These are phyloP conservation scores for Zaprionus lachaisei DNA, from an alignment of 1,140 invertebrate species.

Conservation along the genomic window DNA sequence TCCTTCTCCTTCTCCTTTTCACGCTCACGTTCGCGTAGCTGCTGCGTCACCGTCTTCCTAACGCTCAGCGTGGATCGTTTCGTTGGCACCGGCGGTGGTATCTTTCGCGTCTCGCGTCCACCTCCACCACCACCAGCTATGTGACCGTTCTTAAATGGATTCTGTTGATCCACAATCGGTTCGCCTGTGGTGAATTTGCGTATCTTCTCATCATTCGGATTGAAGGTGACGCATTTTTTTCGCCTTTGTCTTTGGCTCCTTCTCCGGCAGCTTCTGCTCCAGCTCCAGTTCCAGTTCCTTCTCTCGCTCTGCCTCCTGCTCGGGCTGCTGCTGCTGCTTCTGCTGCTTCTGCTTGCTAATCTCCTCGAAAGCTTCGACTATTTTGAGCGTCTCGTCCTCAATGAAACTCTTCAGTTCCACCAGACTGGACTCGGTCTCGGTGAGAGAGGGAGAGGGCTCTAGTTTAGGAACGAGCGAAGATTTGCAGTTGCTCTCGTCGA, in stretches of 20 bases:
- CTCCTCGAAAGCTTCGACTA: conserved; percentile 48
- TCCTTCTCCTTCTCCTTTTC: conserved; percentile 65
- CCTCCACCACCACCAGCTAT: conserved; percentile 1
- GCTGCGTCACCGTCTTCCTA: conserved; percentile 72
- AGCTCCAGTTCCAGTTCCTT: background rate
- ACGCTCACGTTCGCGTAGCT: conserved; percentile 66
- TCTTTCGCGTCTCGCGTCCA: conserved; percentile 52
- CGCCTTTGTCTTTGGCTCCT: conserved; percentile 8
- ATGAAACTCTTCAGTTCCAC: conserved; percentile 18
- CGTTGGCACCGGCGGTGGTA: conserved; percentile 66
- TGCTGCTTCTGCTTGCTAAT: background rate
- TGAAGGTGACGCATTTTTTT: conserved; percentile 81
- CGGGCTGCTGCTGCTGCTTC: background rate
- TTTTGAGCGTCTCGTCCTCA: conserved; percentile 49
- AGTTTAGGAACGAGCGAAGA: background rate
- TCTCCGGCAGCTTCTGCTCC: background rate
- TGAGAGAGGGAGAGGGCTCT: background rate
- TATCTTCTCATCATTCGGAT: conserved; percentile 77
- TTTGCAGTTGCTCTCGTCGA: conserved; percentile 10
- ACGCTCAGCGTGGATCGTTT: conserved; percentile 73
- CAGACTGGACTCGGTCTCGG: background rate
- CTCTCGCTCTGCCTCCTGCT: background rate
- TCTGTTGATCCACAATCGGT: conserved; percentile 79
- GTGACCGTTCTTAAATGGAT: conserved; percentile 75
- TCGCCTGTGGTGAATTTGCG: conserved; percentile 78